A percentile compares a stretch with the other conserved stretches of the same genome.
phyloP scores from a whole-genome alignment of 2,113 vertebrate species.

The Anarrhichthys ocellatus region DNA sequence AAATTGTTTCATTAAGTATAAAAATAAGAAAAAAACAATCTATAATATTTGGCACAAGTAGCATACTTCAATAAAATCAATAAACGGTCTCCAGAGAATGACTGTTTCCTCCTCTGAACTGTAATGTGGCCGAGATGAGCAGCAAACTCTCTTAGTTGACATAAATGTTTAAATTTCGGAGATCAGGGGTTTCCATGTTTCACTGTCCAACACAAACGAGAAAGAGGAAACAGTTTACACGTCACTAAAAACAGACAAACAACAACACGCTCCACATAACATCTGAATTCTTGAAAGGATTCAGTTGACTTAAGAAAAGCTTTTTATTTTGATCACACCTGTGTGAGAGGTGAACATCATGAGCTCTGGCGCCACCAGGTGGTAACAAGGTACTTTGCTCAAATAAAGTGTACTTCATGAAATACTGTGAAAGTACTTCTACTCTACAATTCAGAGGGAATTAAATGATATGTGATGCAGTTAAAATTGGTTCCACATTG shows the following conservation, averaged over 20 bases:
- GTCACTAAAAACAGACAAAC: not conserved
- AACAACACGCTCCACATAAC: not conserved
- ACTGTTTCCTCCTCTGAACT: too few relatives aligned
- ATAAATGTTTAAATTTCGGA: not conserved
- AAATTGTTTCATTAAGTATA: not conserved
- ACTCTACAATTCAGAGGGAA: not conserved
- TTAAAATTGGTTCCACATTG: not conserved
- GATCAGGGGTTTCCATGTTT: too few relatives aligned
- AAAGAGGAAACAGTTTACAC: too few relatives aligned
- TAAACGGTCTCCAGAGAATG: not conserved
- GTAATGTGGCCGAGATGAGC: too few relatives aligned
- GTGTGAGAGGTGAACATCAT: not conserved
- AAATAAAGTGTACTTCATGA: not conserved
- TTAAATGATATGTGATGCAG: not conserved
- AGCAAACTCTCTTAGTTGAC: not conserved
- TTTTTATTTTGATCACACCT: not conserved
- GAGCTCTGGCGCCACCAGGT: constrained; percentile 15
- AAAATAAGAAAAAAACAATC: not conserved
- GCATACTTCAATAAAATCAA: too few relatives aligned
- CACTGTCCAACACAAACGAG: too few relatives aligned
- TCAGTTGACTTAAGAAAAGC: not conserved
- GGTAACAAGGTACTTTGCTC: not conserved
- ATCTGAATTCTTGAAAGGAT: not conserved
- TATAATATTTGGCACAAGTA: too few relatives aligned
- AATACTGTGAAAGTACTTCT: not conserved